Conservation (phyloP, 2,888 invertebrate genomes). For the Idaea dimidiata region DNA sequence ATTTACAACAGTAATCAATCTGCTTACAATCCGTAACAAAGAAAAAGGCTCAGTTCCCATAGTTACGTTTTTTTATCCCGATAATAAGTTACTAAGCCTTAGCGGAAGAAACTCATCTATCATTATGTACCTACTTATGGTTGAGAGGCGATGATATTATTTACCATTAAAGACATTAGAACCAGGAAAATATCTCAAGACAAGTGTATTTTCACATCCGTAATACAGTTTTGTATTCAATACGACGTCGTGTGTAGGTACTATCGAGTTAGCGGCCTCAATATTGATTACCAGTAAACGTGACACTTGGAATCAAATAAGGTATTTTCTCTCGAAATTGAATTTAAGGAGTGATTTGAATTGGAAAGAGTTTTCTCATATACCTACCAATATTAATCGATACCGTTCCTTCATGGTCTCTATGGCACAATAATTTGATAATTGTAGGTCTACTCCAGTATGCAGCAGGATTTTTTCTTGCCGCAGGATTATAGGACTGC, state of each 20-base stretch:
- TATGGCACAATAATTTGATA: too few relatives aligned
- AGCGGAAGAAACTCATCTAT: background rate
- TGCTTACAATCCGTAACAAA: background rate
- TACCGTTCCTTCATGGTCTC: background rate
- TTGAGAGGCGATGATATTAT: conserved; percentile 29
- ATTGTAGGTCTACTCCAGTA: too few relatives aligned
- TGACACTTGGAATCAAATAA: conserved; percentile 53
- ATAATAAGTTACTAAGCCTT: background rate
- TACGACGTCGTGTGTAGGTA: conserved; percentile 20
- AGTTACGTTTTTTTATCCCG: background rate
- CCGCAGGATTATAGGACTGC: too few relatives aligned
- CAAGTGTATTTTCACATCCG: conserved; percentile 40
- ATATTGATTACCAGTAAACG: conserved; percentile 61
- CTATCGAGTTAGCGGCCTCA: conserved; percentile 45
- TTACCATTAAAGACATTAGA: conserved; percentile 7
- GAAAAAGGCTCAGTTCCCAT: background rate
- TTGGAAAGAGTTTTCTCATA: background rate
- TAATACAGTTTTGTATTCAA: conserved; percentile 56
- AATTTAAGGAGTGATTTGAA: conserved; percentile 24
- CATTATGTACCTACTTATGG: conserved; percentile 15
- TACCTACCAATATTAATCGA: background rate
- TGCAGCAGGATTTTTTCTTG: too few relatives aligned
- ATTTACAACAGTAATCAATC: background rate
- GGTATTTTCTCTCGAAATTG: conserved; percentile 60
- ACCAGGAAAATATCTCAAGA: background rate